Base-by-base conservation (phyloP, 2,113 vertebrate genomes). In the Odocoileus virginianus region DNA sequence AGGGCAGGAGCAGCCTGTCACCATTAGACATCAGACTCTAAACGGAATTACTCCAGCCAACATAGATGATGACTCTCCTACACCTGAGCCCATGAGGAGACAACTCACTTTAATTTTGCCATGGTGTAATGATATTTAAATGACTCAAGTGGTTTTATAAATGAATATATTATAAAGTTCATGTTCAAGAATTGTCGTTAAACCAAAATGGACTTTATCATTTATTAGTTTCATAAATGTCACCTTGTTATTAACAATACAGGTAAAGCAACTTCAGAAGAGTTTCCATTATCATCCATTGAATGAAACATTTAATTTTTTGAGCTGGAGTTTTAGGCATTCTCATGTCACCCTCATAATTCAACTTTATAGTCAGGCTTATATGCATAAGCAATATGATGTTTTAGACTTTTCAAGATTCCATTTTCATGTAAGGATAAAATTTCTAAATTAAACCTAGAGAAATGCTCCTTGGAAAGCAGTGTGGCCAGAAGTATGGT, bases 201-300 rank as follows among this genome's bases (percentile, higher is more conserved):
- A 92, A 92, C 81, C 52, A 10, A 23, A 85, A 97, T 87, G 95
- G 95, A 97, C 83, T 95, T 97, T 43, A 58, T 57, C 97, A 87
- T 91, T 93, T 97, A 95, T 98, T 98, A 96, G 93, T 94, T 97
- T 93, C 43, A 78, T 88, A 95, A 98, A 96, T 47, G 89, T 89
- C 98, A 96, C 60, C 82, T 97, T 61, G 82, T 94, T 97, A 94
- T 91, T 7, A 94, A 95, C 79, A 82, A 45, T 52, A 47, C 11
- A 95, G 82, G 92, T 92, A 89, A 88, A 64, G 40, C 45, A 47
- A n/a, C 74, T 96, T 97, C 7, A 60, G 33, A 25, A n/a, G 79
- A 88, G 45, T 1, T 12, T 36, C 30, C 23, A 0, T 84, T 90
- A 33, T 7, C 50, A 23, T 82, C 78, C 92, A 60, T 5, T 13